Base-by-base conservation (phyloP, 1,140 invertebrate genomes). In the Drosophila pseudoobscura region DNA sequence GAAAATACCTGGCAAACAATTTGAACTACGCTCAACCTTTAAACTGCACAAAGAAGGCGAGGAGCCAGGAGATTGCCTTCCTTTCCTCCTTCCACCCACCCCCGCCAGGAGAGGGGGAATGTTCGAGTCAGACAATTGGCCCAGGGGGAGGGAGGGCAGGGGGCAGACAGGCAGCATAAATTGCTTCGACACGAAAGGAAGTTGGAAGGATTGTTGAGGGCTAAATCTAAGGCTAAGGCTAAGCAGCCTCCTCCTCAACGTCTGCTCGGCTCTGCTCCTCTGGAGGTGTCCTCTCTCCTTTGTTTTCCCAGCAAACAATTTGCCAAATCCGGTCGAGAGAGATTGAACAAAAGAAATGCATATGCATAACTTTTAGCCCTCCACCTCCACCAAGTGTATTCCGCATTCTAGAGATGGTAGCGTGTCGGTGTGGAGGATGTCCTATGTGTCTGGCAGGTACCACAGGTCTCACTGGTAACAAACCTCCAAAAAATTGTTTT, bases 1-100 rank as follows among this genome's bases (percentile, higher is more conserved):
- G 71, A 49, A 79, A 84, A 84, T 84, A 84, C 82, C 83, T 88
- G 69, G 82, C 78, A 88, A 85, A 85, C 82, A 87, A 85, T 85
- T 85, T 85, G 78, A 85, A 85, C 82, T 85, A 60, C 70, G 64
- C 75, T 77, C 80, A 75, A 75, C 83, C 82, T 87, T 85, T 87
- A 76, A 78, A 64, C 83, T 69, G 74, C 61, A 39, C 35, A 65
- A 77, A 74, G 54, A 78, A 76, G 46, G 53, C 50, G 51, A 58
- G 49, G 22, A 39, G 61, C 61, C 35, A 39, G 11, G 0, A 66
- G 68, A 69, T 69, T 69, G 65, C 65, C 50, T 49, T 41, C 50
- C 5, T 26, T 26, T 5, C 24, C 5, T 26, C 24, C 24, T 26
- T 26, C 4, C 24, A 0, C 24, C 4, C 24, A 4, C 24, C 24